A percentile compares a stretch with the other conserved stretches of the same genome.
phyloP scores from a whole-genome alignment of 2,113 vertebrate genomes.

The Antechinus stuartii region DNA sequence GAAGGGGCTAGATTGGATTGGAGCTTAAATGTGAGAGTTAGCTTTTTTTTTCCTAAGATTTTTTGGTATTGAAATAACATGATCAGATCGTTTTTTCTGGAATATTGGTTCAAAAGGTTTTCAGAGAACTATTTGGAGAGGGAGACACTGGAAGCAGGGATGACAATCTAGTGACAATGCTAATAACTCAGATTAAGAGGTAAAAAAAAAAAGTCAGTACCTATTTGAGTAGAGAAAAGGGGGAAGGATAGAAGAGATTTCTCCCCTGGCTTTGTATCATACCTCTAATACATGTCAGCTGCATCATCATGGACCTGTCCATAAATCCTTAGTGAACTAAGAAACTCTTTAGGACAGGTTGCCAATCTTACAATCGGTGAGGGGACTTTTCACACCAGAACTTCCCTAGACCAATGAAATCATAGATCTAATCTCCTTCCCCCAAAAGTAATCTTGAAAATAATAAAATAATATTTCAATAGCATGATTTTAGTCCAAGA shows the following conservation, averaged over 20 bases:
- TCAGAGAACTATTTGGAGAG: background rate
- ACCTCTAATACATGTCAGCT: background rate
- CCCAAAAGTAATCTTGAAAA: background rate
- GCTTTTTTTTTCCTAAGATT: background rate
- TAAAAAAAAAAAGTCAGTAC: background rate
- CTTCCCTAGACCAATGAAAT: background rate
- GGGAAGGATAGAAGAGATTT: background rate
- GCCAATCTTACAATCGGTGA: background rate
- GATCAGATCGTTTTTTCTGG: background rate
- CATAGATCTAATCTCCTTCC: background rate
- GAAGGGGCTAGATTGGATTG: background rate
- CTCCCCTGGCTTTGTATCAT: background rate
- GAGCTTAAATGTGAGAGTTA: background rate
- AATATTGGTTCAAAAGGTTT: background rate
- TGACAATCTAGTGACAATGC: background rate
- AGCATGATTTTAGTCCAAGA: background rate
- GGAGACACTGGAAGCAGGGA: too few relatives aligned
- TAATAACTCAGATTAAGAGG: background rate
- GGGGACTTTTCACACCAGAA: background rate
- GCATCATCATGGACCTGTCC: background rate
- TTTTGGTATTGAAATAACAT: background rate
- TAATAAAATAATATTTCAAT: background rate
- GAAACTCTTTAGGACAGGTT: background rate
- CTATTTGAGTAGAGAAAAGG: background rate
- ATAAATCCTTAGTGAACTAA: background rate